These are phyloP conservation scores for Linepithema humile DNA, from an alignment of 1,140 invertebrate species.

Conservation along the genomic window DNA sequence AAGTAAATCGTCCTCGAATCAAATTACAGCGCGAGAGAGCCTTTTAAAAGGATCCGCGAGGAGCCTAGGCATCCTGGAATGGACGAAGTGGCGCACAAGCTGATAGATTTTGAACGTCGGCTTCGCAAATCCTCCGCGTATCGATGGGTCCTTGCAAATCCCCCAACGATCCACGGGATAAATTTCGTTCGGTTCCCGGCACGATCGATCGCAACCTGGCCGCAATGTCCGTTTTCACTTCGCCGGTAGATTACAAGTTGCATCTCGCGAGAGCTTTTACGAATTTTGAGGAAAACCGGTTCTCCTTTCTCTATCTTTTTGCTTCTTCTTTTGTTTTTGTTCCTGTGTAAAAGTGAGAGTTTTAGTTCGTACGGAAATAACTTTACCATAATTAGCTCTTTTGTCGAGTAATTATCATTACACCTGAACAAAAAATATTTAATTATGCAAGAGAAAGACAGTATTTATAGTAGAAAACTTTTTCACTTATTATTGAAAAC, in stretches of 20 bases:
- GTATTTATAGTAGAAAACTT: too few relatives aligned
- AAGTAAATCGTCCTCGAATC: constrained; percentile 47
- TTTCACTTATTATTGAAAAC: too few relatives aligned
- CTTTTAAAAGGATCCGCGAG: constrained; percentile 46
- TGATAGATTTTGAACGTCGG: constrained; percentile 55
- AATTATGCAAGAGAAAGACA: too few relatives aligned
- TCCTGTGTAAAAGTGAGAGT: neutral
- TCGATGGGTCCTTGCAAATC: constrained; percentile 54
- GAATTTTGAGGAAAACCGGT: constrained; percentile 14
- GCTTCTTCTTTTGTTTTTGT: neutral
- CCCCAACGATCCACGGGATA: constrained; percentile 42
- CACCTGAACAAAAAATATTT: neutral
- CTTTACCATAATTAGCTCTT: neutral
- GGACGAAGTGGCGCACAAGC: constrained; percentile 32
- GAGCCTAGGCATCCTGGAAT: constrained; percentile 15
- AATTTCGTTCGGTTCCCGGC: constrained; percentile 29
- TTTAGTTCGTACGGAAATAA: neutral
- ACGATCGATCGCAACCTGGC: constrained; percentile 38
- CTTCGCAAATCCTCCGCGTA: constrained; percentile 55
- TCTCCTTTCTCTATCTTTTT: neutral
- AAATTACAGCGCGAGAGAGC: constrained; percentile 34
- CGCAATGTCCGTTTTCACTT: constrained; percentile 53
- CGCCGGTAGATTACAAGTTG: constrained; percentile 49
- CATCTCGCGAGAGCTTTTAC: constrained; percentile 1
- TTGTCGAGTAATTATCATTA: neutral